Percentiles rank a stretch among this genome's conserved stretches.
These are phyloP conservation scores for Lottia scabra DNA, from an alignment of 2,888 invertebrate species.

Conservation along the genomic window DNA sequence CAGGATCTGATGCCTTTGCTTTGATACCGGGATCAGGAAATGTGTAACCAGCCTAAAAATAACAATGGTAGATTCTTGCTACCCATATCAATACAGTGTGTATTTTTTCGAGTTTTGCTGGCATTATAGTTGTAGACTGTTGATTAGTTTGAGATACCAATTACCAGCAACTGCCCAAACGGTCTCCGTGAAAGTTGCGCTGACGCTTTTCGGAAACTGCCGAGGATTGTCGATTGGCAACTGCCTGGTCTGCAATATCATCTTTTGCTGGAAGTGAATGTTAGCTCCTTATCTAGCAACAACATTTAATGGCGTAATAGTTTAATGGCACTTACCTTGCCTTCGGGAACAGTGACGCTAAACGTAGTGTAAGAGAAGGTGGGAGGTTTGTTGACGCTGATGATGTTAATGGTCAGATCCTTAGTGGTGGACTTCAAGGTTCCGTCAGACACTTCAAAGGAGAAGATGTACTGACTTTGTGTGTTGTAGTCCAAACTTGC, in stretches of 20 bases:
- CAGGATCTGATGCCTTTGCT: slow-evolving; percentile 31
- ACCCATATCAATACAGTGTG: too few species aligned
- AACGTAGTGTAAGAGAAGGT: slow-evolving; percentile 27
- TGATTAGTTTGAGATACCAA: too few species aligned
- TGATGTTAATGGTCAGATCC: slow-evolving; percentile 30
- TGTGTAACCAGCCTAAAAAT: slow-evolving; percentile 21
- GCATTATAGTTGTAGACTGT: too few species aligned
- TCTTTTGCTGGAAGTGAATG: too few species aligned
- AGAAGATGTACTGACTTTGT: background rate
- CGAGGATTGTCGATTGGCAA: too few species aligned
- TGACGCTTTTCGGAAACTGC: too few species aligned
- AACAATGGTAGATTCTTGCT: background rate
- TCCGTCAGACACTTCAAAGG: background rate
- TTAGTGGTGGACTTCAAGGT: slow-evolving; percentile 29
- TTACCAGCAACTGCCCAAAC: too few species aligned
- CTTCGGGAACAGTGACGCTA: slow-evolving; percentile 32
- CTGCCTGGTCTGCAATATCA: too few species aligned
- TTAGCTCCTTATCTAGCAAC: too few species aligned
- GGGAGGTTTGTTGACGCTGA: slow-evolving; percentile 39
- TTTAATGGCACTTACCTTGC: slow-evolving; percentile 24
- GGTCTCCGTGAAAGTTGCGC: too few species aligned
- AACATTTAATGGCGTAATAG: background rate
- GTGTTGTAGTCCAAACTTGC: background rate
- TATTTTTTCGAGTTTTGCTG: too few species aligned
- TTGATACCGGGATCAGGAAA: slow-evolving; percentile 27